These are phyloP conservation scores for Onychomys leucogaster DNA, from an alignment of 2,797 vertebrate genomes.

Conservation along the genomic window DNA sequence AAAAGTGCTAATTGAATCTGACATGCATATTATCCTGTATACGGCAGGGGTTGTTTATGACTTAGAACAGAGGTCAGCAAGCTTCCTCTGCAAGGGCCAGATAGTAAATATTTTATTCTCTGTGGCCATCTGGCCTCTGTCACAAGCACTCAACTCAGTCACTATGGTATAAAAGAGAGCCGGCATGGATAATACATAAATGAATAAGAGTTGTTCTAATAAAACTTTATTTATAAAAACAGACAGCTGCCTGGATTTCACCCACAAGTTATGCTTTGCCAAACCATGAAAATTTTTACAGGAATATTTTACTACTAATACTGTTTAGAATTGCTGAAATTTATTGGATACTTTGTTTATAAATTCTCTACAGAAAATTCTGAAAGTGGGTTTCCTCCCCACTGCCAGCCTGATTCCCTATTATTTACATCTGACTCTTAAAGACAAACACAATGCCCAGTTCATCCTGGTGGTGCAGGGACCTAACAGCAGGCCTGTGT, in stretches of 20 bases:
- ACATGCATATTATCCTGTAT: neutral
- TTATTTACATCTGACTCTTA: neutral
- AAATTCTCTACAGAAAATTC: slow-evolving; percentile 22
- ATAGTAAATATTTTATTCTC: slow-evolving; percentile 46
- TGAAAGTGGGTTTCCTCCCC: neutral
- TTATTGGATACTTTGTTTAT: neutral
- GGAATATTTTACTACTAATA: slow-evolving; percentile 7
- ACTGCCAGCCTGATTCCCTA: accelerated
- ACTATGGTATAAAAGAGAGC: neutral
- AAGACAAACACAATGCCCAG: neutral
- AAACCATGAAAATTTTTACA: neutral
- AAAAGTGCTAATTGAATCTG: slow-evolving; percentile 29
- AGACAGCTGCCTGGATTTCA: neutral
- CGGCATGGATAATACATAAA: neutral
- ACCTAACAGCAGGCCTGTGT: neutral
- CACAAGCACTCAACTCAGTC: neutral
- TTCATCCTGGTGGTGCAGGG: neutral
- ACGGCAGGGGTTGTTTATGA: neutral
- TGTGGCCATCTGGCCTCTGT: slow-evolving; percentile 33
- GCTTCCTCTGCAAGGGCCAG: neutral
- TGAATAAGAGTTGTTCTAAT: slow-evolving; percentile 49
- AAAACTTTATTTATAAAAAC: slow-evolving; percentile 71
- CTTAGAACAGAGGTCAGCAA: neutral
- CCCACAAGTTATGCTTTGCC: neutral
- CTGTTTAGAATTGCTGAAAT: slow-evolving; percentile 39